phyloP scores from a whole-genome alignment of 2,888 invertebrate species.

The Brachypalpus laphriformis region DNA sequence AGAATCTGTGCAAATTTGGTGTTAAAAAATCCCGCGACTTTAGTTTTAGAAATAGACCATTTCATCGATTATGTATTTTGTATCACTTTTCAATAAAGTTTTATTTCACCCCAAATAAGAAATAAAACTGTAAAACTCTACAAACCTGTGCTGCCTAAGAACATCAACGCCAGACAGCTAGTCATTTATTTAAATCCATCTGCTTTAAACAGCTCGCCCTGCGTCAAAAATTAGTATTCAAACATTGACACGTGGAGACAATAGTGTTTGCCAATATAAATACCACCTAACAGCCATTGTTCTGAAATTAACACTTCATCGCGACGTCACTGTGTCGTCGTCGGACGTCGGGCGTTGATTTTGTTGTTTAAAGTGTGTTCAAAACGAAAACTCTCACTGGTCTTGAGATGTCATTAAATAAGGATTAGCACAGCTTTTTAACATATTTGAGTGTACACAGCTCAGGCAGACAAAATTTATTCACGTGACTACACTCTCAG shows the following conservation, averaged over 20 bases:
- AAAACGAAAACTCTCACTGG: constrained; percentile 33
- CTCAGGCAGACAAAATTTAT: constrained; percentile 32
- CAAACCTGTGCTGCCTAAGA: background rate
- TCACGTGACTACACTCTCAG: constrained; percentile 29
- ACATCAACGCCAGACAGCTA: constrained; percentile 33
- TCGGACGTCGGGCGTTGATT: no score
- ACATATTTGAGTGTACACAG: constrained; percentile 31
- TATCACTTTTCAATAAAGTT: no score
- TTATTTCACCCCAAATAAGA: no score
- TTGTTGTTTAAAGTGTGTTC: constrained; percentile 41
- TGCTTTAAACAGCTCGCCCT: constrained; percentile 11
- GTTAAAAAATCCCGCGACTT: no score
- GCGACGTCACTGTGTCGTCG: constrained; percentile 16
- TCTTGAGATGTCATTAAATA: constrained; percentile 65
- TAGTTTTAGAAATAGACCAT: no score
- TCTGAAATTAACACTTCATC: constrained; percentile 62
- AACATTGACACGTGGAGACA: constrained; percentile 67
- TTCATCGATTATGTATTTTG: no score
- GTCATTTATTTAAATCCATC: constrained; percentile 34
- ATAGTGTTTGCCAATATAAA: constrained; percentile 60
- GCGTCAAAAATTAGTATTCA: constrained; percentile 35
- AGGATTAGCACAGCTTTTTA: constrained; percentile 56
- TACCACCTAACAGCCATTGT: constrained; percentile 64
- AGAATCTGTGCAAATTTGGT: no score
- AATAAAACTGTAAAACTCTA: no score